phyloP scores from a whole-genome alignment of 2,113 vertebrate species.

The Triplophysa rosa region DNA sequence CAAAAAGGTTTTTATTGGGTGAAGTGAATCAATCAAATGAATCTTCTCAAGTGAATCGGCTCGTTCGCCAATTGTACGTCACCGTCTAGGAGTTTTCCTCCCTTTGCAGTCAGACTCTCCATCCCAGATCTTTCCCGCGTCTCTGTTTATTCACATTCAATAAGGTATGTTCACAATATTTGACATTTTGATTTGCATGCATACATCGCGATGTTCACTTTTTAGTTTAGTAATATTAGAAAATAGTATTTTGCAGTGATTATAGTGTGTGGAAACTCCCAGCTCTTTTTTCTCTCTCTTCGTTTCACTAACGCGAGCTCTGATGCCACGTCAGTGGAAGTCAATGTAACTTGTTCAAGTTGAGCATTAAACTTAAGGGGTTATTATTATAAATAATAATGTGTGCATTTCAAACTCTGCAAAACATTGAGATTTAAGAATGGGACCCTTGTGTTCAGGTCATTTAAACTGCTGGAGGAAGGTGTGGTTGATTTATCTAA shows the following conservation, averaged over 20 bases:
- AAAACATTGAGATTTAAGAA: no score
- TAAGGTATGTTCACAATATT: not conserved
- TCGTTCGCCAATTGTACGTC: not conserved
- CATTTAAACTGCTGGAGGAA: no score
- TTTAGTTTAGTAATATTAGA: not conserved
- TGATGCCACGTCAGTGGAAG: constrained; percentile 24
- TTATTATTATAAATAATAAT: not conserved
- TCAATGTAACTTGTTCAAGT: not conserved
- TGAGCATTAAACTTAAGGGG: not conserved
- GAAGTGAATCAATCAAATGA: not conserved
- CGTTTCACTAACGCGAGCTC: not conserved
- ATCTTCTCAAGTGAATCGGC: not conserved
- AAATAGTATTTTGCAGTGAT: not conserved
- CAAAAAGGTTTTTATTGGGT: not conserved
- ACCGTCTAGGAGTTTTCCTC: not conserved
- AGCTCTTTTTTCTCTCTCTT: not conserved
- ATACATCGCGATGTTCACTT: not conserved
- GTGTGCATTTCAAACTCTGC: not conserved
- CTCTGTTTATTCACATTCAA: not conserved
- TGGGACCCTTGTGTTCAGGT: no score
- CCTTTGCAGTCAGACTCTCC: constrained; percentile 17
- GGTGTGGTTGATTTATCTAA: no score
- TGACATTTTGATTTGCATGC: not conserved
- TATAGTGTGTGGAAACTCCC: not conserved
- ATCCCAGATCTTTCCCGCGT: constrained; percentile 1